Percentiles rank a stretch among this genome's conserved stretches.
Conservation (phyloP, 2,113 vertebrate genomes). For the Rana temporaria region DNA sequence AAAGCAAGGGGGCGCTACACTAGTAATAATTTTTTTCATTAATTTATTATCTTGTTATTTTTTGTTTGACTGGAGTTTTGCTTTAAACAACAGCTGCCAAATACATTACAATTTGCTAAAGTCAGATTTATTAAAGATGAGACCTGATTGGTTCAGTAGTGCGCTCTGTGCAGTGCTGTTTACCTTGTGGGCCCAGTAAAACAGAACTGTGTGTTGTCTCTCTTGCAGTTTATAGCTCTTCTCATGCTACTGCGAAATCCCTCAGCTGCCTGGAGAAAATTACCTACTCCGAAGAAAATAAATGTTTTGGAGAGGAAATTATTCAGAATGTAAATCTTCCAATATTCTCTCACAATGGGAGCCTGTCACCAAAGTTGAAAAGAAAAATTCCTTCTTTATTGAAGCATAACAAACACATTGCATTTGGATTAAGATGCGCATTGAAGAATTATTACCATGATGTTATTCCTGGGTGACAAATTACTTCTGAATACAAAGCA, state of each 20-base stretch:
- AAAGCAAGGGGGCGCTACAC: no score
- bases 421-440: constrained; percentile 22
- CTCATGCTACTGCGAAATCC: constrained; percentile 20
- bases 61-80: no score
- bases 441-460: constrained; percentile 36
- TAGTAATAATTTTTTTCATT: no score
- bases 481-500: constrained; percentile 42
- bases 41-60: no score
- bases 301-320: constrained; percentile 45
- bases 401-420: constrained; percentile 33
- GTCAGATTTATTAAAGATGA: no score
- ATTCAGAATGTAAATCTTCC: constrained; percentile 46
- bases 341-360: constrained; percentile 34
- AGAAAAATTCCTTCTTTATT: constrained; percentile 38
- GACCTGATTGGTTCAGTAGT: no score
- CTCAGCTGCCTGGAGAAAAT: constrained; percentile 28
- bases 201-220: neutral
- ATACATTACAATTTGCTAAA: no score
- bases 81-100: no score
- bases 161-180: no score
- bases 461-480: constrained; percentile 28
- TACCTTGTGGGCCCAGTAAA: no score
- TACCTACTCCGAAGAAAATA: constrained; percentile 43
- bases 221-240: constrained; percentile 7
- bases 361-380: constrained; percentile 29